Evolutionary conservation across 2,888 invertebrate species (phyloP).

Genomic region (Ornithoptera alexandrae): DNA sequence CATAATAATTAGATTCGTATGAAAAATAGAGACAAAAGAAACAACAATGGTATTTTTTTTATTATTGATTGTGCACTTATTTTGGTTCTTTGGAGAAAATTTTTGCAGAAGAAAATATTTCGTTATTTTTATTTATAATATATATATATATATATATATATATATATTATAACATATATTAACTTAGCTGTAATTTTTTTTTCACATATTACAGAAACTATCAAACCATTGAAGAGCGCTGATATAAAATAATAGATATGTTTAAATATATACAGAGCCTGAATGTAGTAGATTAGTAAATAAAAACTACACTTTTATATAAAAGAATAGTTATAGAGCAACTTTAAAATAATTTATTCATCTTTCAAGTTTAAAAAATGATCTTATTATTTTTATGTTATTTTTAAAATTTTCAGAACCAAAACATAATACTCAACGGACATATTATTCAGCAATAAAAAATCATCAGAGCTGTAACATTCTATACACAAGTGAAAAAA

Average conservation of each 20-base stretch:
- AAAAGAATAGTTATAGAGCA: not conserved
- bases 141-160: not conserved
- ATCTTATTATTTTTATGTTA: not conserved
- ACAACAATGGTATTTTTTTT: not conserved
- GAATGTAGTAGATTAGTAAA: not conserved
- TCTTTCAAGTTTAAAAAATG: not conserved
- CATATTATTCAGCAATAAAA: conserved; percentile 1
- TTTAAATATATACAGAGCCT: not conserved
- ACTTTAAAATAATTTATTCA: not conserved
- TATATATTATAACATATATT: not conserved
- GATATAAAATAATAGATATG: not conserved
- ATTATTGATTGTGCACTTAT: not conserved
- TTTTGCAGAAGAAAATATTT: not conserved
- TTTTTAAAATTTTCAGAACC: conserved; percentile 5
- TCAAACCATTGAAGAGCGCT: not conserved
- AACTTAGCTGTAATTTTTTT: not conserved
- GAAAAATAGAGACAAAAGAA: not conserved
- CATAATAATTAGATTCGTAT: not conserved
- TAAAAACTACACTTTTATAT: not conserved
- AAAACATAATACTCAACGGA: conserved; percentile 5
- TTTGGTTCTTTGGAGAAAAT: not conserved
- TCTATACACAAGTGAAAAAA: conserved; percentile 9
- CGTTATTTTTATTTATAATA: too few relatives aligned
- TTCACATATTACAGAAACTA: not conserved
- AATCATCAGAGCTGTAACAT: conserved; percentile 6